A percentile compares a stretch with the other conserved stretches of the same genome.
Conservation (phyloP, 2,113 vertebrate genomes). For the Carassius gibelio region DNA sequence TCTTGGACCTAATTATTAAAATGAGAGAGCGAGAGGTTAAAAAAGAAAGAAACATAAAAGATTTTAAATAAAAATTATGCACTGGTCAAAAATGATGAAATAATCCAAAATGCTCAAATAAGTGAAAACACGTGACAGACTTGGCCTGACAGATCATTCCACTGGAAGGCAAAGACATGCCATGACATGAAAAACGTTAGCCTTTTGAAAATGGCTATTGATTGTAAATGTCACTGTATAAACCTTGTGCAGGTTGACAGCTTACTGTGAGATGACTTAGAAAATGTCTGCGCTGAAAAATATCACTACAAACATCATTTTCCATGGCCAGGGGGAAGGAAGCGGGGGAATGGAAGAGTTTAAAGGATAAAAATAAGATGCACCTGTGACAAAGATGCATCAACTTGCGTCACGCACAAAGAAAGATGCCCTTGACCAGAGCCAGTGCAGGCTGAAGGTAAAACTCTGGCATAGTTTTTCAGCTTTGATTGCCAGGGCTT, state of each 20-base stretch:
- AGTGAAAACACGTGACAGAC: conserved; percentile 34
- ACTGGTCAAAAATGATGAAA: conserved; percentile 3
- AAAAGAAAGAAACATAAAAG: too few relatives aligned
- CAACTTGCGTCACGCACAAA: conserved; percentile 53
- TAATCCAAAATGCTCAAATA: neutral
- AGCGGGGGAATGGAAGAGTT: conserved; percentile 19
- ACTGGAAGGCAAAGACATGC: conserved; percentile 37
- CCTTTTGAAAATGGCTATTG: conserved; percentile 55
- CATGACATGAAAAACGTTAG: conserved; percentile 49
- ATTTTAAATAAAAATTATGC: neutral
- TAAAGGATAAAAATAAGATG: conserved; percentile 53
- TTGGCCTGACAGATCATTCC: conserved; percentile 15
- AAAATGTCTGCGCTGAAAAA: conserved; percentile 55
- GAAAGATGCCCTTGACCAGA: conserved; percentile 63
- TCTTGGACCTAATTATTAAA: neutral
- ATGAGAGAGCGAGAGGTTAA: too few relatives aligned
- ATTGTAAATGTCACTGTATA: conserved; percentile 54
- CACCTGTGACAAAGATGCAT: conserved; percentile 54
- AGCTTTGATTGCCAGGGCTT: conserved; percentile 48
- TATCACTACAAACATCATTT: conserved; percentile 38
- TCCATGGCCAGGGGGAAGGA: conserved; percentile 8
- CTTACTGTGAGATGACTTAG: conserved; percentile 44
- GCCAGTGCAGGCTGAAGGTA: conserved; percentile 40
- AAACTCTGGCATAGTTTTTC: conserved; percentile 36
- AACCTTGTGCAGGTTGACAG: conserved; percentile 50